phyloP scores from a whole-genome alignment of 2,797 vertebrate species.

The Siniperca scherzeri region DNA sequence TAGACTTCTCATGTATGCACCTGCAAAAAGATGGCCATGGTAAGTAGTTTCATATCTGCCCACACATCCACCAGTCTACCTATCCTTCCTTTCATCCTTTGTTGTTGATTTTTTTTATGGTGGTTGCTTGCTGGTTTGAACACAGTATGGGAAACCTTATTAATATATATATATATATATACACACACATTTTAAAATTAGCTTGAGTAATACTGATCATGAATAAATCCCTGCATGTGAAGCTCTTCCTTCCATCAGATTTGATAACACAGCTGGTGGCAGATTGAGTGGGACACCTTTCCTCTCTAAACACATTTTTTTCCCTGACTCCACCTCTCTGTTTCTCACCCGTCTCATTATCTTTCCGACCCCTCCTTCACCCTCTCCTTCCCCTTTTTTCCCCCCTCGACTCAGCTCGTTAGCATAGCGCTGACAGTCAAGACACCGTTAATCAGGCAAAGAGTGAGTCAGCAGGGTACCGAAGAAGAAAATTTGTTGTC shows the following conservation, averaged over 20 bases:
- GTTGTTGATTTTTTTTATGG: background rate
- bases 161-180: background rate
- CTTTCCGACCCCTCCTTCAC: constrained; percentile 7
- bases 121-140: constrained; percentile 1
- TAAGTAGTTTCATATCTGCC: constrained; percentile 89
- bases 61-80: constrained; percentile 47
- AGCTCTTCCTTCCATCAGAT: constrained; percentile 21
- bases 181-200: background rate
- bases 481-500: constrained; percentile 33
- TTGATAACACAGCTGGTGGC: constrained; percentile 6
- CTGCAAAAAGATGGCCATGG: constrained; percentile 96
- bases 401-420: constrained; percentile 35
- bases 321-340: background rate
- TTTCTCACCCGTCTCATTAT: constrained; percentile 44
- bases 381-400: background rate
- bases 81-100: constrained; percentile 8
- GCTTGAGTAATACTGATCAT: constrained; percentile 7
- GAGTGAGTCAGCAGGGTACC: constrained; percentile 32
- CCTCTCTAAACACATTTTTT: constrained; percentile 40
- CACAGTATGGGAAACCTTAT: background rate
- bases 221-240: constrained; percentile 41
- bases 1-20: constrained; percentile 99
- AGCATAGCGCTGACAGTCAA: constrained; percentile 29
- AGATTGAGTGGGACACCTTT: background rate
- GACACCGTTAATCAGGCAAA: constrained; percentile 16